phyloP scores from a whole-genome alignment of 2,888 invertebrate genomes.

The Nephrotoma appendiculata region DNA sequence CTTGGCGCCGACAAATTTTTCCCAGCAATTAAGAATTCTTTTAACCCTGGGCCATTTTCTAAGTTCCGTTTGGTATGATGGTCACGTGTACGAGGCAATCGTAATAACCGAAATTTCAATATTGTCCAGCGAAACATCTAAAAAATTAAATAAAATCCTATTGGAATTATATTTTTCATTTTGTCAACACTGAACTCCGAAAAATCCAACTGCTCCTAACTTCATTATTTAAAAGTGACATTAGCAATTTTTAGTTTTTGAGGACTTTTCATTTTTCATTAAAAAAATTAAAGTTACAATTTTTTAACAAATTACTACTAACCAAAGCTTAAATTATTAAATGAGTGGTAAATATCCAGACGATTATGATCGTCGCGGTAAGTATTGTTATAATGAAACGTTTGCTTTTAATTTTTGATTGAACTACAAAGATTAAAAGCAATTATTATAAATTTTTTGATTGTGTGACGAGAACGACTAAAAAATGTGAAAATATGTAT shows the following conservation, averaged over 20 bases:
- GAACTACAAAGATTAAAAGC: background rate
- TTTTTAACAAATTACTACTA: background rate
- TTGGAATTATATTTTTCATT: background rate
- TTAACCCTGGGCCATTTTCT: slow-evolving; percentile 24
- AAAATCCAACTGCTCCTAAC: background rate
- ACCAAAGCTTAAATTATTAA: background rate
- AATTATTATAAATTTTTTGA: background rate
- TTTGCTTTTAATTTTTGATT: background rate
- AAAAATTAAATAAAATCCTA: background rate
- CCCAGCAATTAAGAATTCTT: slow-evolving; percentile 27
- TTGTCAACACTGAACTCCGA: background rate
- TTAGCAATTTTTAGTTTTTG: background rate
- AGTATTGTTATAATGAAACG: background rate
- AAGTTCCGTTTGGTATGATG: slow-evolving; percentile 11
- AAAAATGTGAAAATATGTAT: background rate
- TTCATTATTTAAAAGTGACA: background rate
- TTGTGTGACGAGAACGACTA: background rate
- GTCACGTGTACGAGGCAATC: background rate
- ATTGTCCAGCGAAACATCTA: background rate
- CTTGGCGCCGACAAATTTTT: slow-evolving; percentile 12
- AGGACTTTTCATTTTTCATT: background rate
- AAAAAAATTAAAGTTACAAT: background rate
- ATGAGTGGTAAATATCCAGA: slow-evolving; percentile 3
- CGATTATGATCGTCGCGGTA: background rate
- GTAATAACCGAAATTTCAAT: background rate